A percentile compares a stretch with the other conserved stretches of the same genome.
phyloP scores from a whole-genome alignment of 2,113 vertebrate genomes.

The Thunnus thynnus region DNA sequence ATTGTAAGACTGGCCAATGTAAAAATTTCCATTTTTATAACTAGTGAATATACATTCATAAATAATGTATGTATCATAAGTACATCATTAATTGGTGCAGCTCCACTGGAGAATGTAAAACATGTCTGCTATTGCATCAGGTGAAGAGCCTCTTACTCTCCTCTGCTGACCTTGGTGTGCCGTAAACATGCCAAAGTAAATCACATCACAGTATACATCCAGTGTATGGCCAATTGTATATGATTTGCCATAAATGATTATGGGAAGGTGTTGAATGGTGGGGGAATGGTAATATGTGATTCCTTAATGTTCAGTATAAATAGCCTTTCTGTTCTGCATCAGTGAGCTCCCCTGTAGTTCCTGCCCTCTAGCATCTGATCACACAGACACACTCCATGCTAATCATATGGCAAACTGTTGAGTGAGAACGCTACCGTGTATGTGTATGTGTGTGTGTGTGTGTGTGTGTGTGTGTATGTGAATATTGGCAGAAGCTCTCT shows the following conservation, averaged over 20 bases:
- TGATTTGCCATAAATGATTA: constrained; percentile 29
- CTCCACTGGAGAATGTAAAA: not conserved
- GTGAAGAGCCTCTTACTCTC: not conserved
- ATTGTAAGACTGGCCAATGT: not conserved
- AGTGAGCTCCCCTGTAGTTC: constrained; percentile 49
- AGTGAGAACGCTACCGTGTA: constrained; percentile 31
- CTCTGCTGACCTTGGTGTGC: constrained; percentile 34
- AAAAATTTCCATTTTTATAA: not conserved
- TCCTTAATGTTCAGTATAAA: constrained; percentile 78
- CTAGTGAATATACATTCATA: not conserved
- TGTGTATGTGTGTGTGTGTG: constrained; percentile 5
- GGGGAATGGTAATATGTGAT: constrained; percentile 66
- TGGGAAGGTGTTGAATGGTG: constrained; percentile 67
- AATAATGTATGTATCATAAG: not conserved
- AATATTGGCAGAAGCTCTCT: constrained; percentile 59
- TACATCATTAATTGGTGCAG: not conserved
- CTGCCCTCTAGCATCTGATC: constrained; percentile 58
- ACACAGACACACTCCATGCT: constrained; percentile 65
- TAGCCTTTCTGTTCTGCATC: constrained; percentile 64
- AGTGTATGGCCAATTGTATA: constrained; percentile 1
- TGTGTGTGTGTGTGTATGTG: constrained; percentile 32
- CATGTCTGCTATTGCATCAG: constrained; percentile 10
- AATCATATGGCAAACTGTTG: constrained; percentile 70
- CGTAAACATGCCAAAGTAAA: constrained; percentile 29
- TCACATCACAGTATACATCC: constrained; percentile 12